Percentiles rank a stretch among this genome's conserved stretches.
phyloP scores from a whole-genome alignment of 2,888 invertebrate genomes.

The Cosmia trapezina region DNA sequence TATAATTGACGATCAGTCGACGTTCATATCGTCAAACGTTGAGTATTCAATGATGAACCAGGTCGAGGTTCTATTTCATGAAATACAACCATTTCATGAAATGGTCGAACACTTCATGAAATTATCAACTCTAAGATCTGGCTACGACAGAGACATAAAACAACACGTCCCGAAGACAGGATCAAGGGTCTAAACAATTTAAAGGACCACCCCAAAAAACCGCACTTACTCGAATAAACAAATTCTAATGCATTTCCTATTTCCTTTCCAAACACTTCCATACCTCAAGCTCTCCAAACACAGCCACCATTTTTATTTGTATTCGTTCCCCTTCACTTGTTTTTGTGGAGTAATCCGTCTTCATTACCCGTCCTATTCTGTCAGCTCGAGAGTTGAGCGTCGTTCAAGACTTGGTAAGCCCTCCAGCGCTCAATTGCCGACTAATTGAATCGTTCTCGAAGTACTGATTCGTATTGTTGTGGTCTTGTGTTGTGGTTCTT shows the following conservation, averaged over 20 bases:
- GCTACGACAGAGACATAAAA: background rate
- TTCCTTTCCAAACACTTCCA: slow-evolving; percentile 49
- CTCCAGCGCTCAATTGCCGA: slow-evolving; percentile 68
- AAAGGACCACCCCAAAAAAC: background rate
- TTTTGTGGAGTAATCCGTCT: slow-evolving; percentile 75
- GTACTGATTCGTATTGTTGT: slow-evolving; percentile 63
- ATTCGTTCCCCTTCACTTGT: slow-evolving; percentile 66
- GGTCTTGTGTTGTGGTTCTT: slow-evolving; percentile 35
- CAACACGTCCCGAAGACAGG: background rate
- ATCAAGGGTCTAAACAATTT: background rate
- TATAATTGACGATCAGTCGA: too few species aligned
- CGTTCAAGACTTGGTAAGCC: slow-evolving; percentile 55
- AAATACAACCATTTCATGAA: too few species aligned
- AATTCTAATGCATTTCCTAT: slow-evolving; percentile 54
- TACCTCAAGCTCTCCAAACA: slow-evolving; percentile 44
- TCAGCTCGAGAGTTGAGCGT: slow-evolving; percentile 70
- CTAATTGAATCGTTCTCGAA: slow-evolving; percentile 78
- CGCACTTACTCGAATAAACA: slow-evolving; percentile 30
- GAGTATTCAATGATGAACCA: too few species aligned
- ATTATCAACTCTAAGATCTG: too few species aligned
- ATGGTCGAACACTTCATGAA: too few species aligned
- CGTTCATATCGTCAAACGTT: too few species aligned
- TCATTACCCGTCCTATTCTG: slow-evolving; percentile 75
- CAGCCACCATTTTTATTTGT: slow-evolving; percentile 61
- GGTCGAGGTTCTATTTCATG: too few species aligned